Conservation (phyloP, 2,888 invertebrate species). For the Steinernema scapterisci region DNA sequence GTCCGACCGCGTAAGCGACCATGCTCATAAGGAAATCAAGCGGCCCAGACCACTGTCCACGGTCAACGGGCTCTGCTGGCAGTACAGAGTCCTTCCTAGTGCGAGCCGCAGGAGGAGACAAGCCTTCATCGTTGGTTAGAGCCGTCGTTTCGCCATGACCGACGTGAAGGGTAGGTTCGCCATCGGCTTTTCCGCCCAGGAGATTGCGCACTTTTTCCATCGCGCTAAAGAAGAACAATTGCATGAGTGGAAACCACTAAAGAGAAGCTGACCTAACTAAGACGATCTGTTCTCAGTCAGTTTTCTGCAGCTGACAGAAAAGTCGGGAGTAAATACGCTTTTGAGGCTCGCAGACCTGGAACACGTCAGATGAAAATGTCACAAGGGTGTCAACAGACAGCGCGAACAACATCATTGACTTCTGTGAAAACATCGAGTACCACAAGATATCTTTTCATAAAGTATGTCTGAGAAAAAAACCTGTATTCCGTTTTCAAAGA, state of each 20-base stretch:
- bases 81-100: conserved; percentile 9
- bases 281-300: not conserved
- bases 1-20: conserved; percentile 67
- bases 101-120: not conserved
- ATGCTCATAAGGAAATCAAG: conserved; percentile 67
- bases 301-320: conserved; percentile 21
- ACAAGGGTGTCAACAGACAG: not conserved
- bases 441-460: not conserved
- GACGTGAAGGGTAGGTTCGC: not conserved
- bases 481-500: conserved; percentile 16
- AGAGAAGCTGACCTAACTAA: not conserved
- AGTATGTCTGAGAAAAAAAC: conserved; percentile 11
- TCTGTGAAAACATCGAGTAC: conserved; percentile 1
- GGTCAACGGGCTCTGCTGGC: conserved; percentile 44
- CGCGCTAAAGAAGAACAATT: not conserved
- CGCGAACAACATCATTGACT: not conserved
- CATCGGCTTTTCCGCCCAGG: not conserved
- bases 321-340: not conserved
- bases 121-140: not conserved
- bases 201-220: conserved; percentile 22
- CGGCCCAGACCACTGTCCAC: conserved; percentile 64
- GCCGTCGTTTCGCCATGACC: conserved; percentile 20
- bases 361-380: not conserved
- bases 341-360: conserved; percentile 7
- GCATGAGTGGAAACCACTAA: not conserved